Conservation (phyloP, 2,888 invertebrate species). For the Fragum whitleyi region DNA sequence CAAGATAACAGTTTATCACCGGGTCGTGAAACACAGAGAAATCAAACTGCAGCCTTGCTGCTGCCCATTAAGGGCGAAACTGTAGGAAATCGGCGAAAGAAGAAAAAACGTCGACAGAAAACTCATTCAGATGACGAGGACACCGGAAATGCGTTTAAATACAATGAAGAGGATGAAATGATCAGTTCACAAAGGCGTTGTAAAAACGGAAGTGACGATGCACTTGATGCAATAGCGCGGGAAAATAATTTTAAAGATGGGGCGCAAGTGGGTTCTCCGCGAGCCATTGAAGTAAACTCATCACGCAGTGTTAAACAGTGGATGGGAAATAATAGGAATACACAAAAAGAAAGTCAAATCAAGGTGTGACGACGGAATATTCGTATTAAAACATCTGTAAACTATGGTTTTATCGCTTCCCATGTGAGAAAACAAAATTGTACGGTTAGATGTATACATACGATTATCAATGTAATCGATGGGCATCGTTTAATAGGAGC, state of each 20-base stretch:
- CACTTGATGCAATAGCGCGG: slow-evolving; percentile 53
- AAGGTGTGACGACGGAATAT: slow-evolving; percentile 48
- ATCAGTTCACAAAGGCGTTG: slow-evolving; percentile 10
- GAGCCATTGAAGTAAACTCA: slow-evolving; percentile 58
- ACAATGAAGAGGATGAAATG: slow-evolving; percentile 3
- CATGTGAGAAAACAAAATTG: neutral
- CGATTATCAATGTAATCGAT: neutral
- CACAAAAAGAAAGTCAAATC: slow-evolving; percentile 59
- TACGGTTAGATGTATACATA: neutral
- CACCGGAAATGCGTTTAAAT: slow-evolving; percentile 13
- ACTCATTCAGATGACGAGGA: slow-evolving; percentile 21
- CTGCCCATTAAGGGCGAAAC: slow-evolving; percentile 50
- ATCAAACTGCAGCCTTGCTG: slow-evolving; percentile 52
- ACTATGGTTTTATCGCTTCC: neutral
- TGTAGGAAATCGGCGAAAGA: slow-evolving; percentile 46
- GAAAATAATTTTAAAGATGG: slow-evolving; percentile 54
- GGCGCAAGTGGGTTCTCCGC: slow-evolving; percentile 30
- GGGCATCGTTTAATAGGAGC: no score
- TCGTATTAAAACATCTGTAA: neutral
- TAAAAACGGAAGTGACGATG: slow-evolving; percentile 37
- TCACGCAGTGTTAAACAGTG: slow-evolving; percentile 63
- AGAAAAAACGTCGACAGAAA: slow-evolving; percentile 52
- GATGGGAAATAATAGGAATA: slow-evolving; percentile 54
- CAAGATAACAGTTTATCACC: slow-evolving; percentile 2
- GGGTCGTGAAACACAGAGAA: slow-evolving; percentile 35